phyloP scores from a whole-genome alignment of 2,797 vertebrate genomes.

The Furcifer pardalis region DNA sequence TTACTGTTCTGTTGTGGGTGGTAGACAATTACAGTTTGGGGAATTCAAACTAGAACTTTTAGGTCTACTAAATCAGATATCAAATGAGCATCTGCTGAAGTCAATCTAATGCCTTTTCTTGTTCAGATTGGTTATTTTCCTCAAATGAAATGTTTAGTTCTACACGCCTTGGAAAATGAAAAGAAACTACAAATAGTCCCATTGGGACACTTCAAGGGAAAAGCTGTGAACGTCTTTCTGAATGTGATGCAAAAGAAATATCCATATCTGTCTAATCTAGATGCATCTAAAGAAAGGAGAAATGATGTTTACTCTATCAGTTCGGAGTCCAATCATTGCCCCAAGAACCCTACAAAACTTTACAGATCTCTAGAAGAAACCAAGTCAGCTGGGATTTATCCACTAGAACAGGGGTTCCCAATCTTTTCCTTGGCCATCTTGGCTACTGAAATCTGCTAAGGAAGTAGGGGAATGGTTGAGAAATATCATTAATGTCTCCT shows the following conservation, averaged over 20 bases:
- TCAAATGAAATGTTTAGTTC: constrained; percentile 70
- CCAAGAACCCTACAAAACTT: too few relatives aligned
- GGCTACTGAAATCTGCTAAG: too few relatives aligned
- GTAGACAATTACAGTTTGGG: constrained; percentile 62
- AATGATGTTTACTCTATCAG: too few relatives aligned
- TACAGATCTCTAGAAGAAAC: too few relatives aligned
- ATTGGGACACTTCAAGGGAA: constrained; percentile 50
- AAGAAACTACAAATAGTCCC: constrained; percentile 60
- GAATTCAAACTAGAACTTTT: constrained; percentile 57
- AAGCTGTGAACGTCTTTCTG: constrained; percentile 32
- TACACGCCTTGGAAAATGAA: constrained; percentile 62
- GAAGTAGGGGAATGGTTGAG: too few relatives aligned
- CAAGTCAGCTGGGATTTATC: too few relatives aligned
- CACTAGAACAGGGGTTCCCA: too few relatives aligned
- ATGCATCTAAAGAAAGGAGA: too few relatives aligned
- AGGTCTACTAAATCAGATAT: constrained; percentile 63
- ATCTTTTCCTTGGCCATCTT: too few relatives aligned
- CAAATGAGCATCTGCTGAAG: constrained; percentile 68
- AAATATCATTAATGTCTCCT: too few relatives aligned
- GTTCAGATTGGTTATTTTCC: constrained; percentile 66
- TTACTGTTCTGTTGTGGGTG: constrained; percentile 65
- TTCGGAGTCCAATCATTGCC: too few relatives aligned
- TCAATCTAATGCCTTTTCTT: constrained; percentile 61
- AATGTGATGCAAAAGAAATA: constrained; percentile 4
- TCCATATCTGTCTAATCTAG: constrained; percentile 36